These are phyloP conservation scores for Drosophila ficusphila DNA, from an alignment of 1,140 invertebrate species.

Conservation along the genomic window DNA sequence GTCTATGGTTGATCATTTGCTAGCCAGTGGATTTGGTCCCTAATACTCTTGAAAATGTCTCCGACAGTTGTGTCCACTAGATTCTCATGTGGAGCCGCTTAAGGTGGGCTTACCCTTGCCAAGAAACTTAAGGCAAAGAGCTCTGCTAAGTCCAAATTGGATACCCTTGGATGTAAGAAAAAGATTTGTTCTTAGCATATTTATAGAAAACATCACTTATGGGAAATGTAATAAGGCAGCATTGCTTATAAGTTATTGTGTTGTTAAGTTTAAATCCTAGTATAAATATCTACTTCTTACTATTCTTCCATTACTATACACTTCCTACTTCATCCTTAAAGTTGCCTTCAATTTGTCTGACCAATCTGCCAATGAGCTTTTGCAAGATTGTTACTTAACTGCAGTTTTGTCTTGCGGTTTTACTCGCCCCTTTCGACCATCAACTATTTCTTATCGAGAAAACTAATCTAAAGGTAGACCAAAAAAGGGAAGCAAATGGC, in stretches of 20 bases:
- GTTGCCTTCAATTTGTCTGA: constrained; percentile 24
- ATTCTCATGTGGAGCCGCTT: constrained; percentile 11
- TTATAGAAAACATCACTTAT: no score
- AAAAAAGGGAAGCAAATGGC: constrained; percentile 31
- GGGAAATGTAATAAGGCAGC: no score
- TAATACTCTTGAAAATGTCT: constrained; percentile 53
- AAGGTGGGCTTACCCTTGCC: constrained; percentile 15
- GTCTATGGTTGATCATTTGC: constrained; percentile 48
- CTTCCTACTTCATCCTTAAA: no score
- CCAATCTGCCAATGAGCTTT: constrained; percentile 26
- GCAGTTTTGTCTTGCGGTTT: constrained; percentile 38
- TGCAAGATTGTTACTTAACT: constrained; percentile 22
- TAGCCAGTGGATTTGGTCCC: constrained; percentile 36
- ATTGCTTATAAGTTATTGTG: no score
- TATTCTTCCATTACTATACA: no score
- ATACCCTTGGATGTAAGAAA: not conserved
- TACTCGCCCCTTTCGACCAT: not conserved
- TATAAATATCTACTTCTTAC: no score
- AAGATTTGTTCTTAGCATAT: no score
- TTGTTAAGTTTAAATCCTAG: not conserved
- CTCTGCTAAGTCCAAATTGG: constrained; percentile 4
- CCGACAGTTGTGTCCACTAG: constrained; percentile 15
- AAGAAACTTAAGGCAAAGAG: constrained; percentile 7
- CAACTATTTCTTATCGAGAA: constrained; percentile 21
- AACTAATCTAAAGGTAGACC: constrained; percentile 61